Percentiles rank a stretch among this genome's conserved stretches.
These are phyloP conservation scores for pig (Sus scrofa) DNA, from an alignment of 2,113 vertebrate genomes.

Conservation along the genomic window DNA sequence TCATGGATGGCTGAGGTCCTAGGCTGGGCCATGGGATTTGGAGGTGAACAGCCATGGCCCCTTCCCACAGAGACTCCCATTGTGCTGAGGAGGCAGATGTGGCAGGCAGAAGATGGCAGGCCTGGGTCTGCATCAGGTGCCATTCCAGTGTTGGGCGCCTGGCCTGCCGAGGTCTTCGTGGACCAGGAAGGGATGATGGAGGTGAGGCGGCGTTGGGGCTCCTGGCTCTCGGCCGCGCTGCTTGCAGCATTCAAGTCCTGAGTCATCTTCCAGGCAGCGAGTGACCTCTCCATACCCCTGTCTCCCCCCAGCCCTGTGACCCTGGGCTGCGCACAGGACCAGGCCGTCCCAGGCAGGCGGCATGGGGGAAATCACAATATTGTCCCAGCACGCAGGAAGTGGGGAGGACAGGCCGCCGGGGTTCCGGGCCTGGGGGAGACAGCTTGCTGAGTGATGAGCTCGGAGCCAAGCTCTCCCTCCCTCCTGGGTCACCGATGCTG, in stretches of 20 bases:
- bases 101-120: neutral
- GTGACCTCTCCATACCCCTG: constrained; percentile 78
- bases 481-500: constrained; percentile 70
- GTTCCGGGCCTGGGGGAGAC: constrained; percentile 66
- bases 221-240: constrained; percentile 10
- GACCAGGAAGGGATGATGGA: neutral
- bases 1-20: neutral
- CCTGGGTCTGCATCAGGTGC: too few species aligned
- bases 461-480: constrained; percentile 65
- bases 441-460: constrained; percentile 75
- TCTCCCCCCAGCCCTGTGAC: constrained; percentile 77
- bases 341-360: constrained; percentile 76
- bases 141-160: neutral
- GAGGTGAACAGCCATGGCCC: neutral
- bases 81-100: neutral
- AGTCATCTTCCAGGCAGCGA: constrained; percentile 78
- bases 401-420: constrained; percentile 71
- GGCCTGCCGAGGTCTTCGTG: fast-evolving
- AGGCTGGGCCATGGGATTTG: neutral
- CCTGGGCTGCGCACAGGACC: constrained; percentile 63
- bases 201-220: constrained; percentile 23
- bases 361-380: constrained; percentile 69
- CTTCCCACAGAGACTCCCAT: neutral
- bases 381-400: constrained; percentile 75
- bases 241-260: constrained; percentile 61